These are phyloP conservation scores for Timema cristinae DNA, from an alignment of 2,888 invertebrate species.

Conservation along the genomic window DNA sequence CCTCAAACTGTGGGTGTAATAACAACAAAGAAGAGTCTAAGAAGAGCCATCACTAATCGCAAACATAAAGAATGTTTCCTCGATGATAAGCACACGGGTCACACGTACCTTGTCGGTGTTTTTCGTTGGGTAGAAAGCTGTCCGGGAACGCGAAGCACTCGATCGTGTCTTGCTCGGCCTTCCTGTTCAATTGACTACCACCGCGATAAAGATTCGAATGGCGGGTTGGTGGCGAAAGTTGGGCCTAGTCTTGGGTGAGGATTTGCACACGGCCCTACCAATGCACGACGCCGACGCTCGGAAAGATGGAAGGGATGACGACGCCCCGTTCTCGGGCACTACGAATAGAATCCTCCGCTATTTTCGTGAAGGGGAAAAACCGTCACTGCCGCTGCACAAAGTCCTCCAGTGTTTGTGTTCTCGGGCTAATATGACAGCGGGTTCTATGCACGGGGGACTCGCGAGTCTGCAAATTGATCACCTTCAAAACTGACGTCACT, in stretches of 20 bases:
- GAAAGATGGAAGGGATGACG: neutral
- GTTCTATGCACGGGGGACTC: no score
- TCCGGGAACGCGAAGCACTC: slow-evolving; percentile 35
- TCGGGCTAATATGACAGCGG: no score
- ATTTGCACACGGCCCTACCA: slow-evolving; percentile 54
- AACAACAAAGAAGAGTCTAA: no score
- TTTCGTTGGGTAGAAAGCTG: slow-evolving; percentile 30
- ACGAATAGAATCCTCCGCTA: slow-evolving; percentile 12
- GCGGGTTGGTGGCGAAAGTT: slow-evolving; percentile 46
- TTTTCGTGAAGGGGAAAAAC: neutral
- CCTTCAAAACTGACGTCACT: no score
- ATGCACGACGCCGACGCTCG: neutral
- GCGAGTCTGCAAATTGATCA: no score
- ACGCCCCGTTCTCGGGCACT: neutral
- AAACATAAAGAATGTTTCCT: no score
- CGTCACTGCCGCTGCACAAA: neutral
- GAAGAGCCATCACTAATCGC: no score
- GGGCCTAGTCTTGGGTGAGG: slow-evolving; percentile 54
- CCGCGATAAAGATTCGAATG: slow-evolving; percentile 52
- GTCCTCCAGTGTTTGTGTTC: no score
- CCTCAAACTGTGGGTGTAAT: no score
- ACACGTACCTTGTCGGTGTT: slow-evolving; percentile 28
- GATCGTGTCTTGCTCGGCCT: slow-evolving; percentile 40
- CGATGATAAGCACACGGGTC: neutral
- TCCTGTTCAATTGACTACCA: slow-evolving; percentile 55